phyloP scores from a whole-genome alignment of 2,888 invertebrate genomes.

The Piscicola geometra region DNA sequence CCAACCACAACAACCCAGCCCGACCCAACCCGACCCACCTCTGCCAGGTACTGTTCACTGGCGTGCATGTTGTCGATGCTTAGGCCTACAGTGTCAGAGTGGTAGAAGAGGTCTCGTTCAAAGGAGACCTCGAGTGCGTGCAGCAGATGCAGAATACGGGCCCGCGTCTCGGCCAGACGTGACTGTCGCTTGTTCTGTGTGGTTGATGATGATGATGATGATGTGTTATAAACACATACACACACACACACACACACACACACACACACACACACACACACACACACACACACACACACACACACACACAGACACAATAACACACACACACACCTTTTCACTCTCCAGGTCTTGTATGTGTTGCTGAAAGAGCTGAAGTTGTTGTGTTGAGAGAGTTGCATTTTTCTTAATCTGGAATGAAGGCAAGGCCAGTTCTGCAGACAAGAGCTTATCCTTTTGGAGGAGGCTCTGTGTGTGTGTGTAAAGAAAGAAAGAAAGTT shows the following conservation, averaged over 20 bases:
- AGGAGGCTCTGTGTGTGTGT: conserved; percentile 46
- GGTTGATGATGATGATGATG: too few relatives aligned
- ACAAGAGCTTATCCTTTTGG: conserved; percentile 47
- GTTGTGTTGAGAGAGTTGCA: conserved; percentile 49
- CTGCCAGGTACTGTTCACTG: conserved; percentile 47
- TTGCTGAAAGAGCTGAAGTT: conserved; percentile 49
- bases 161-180: conserved; percentile 38
- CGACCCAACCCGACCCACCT: conserved; percentile 45
- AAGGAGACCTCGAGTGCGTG: conserved; percentile 52
- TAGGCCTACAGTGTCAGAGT: conserved; percentile 50
- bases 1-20: too few relatives aligned
- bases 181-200: conserved; percentile 21
- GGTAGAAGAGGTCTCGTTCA: conserved; percentile 52
- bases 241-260: too few relatives aligned
- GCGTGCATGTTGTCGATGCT: conserved; percentile 52
- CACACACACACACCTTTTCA: too few relatives aligned
- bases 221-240: too few relatives aligned
- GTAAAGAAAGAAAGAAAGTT: too few relatives aligned
- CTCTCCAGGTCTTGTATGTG: conserved; percentile 50
- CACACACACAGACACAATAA: too few relatives aligned
- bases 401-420: conserved; percentile 52
- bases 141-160: conserved; percentile 49
- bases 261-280: too few relatives aligned
- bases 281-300: too few relatives aligned
- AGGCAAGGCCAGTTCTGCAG: conserved; percentile 50